phyloP scores from a whole-genome alignment of 2,113 vertebrate genomes.

The Apteryx mantelli region DNA sequence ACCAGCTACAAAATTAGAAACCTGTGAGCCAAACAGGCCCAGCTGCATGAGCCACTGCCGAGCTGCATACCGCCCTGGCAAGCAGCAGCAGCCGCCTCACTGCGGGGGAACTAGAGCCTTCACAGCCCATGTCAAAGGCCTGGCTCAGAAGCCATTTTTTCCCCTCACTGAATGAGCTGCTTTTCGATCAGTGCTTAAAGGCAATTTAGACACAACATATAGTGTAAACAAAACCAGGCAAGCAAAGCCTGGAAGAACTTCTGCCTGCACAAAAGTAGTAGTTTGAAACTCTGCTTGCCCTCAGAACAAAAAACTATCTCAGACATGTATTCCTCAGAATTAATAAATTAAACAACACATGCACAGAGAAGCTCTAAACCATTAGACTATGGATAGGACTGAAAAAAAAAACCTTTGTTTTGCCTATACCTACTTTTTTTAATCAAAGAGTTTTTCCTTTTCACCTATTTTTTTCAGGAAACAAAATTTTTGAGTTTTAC shows the following conservation, averaged over 20 bases:
- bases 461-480: not conserved
- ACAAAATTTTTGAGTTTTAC: not conserved
- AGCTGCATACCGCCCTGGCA: not conserved
- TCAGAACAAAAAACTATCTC: not conserved
- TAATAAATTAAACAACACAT: not conserved
- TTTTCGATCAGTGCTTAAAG: not conserved
- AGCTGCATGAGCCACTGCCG: not conserved
- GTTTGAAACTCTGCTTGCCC: not conserved
- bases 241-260: not conserved
- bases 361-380: not conserved
- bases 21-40: not conserved
- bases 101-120: not conserved
- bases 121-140: not conserved
- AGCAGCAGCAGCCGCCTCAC: not conserved
- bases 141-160: not conserved
- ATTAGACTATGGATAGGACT: not conserved
- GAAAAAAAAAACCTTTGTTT: not conserved
- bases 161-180: not conserved
- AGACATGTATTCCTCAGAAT: not conserved
- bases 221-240: not conserved
- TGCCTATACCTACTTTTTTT: not conserved
- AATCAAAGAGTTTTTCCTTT: not conserved
- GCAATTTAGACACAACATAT: not conserved
- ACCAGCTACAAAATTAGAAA: conserved; percentile 38
- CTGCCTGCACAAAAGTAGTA: not conserved